phyloP scores from a whole-genome alignment of 1,140 invertebrate species.

The Paraescarpia echinospica region DNA sequence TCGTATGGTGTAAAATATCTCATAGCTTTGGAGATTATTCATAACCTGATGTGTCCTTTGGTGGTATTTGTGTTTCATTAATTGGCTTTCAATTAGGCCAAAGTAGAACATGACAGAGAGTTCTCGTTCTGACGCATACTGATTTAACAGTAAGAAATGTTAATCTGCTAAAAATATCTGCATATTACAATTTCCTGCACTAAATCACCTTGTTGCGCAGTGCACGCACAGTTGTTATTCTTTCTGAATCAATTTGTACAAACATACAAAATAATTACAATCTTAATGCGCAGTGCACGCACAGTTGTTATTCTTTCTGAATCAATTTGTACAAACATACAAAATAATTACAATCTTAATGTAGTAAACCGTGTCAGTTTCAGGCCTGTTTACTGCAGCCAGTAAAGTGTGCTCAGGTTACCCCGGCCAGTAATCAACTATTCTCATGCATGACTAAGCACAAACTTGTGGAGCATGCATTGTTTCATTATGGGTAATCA shows the following conservation, averaged over 20 bases:
- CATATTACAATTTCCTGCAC: background rate
- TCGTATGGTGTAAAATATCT: too few relatives aligned
- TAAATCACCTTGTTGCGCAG: background rate
- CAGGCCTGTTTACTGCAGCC: background rate
- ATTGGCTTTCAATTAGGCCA: too few relatives aligned
- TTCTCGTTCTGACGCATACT: too few relatives aligned
- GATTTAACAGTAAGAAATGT: too few relatives aligned
- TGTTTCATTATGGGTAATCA: background rate
- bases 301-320: background rate
- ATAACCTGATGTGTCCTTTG: too few relatives aligned
- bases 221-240: background rate
- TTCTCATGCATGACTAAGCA: background rate
- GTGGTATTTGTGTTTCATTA: too few relatives aligned
- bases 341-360: background rate
- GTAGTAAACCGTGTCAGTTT: background rate
- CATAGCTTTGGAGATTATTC: too few relatives aligned
- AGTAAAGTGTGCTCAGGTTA: background rate
- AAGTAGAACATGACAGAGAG: too few relatives aligned
- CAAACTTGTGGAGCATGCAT: background rate
- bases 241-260: too few relatives aligned
- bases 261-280: too few relatives aligned
- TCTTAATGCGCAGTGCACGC: background rate
- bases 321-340: too few relatives aligned
- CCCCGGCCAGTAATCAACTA: background rate
- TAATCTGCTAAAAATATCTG: too few relatives aligned